A percentile compares a stretch with the other conserved stretches of the same genome.
Conservation (phyloP, 2,797 vertebrate genomes). For the Anableps anableps region DNA sequence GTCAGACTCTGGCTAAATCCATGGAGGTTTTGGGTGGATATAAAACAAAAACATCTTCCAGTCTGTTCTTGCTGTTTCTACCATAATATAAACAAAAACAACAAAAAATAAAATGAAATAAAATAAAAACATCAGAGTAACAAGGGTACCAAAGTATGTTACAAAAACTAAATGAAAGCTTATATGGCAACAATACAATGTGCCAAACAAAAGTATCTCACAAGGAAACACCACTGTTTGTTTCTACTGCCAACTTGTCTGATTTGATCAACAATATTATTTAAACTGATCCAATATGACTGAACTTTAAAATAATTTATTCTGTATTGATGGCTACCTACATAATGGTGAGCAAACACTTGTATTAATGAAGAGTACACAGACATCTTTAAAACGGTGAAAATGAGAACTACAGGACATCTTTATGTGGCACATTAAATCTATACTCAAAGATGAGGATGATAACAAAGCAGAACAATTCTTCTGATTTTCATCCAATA, state of each 20-base stretch:
- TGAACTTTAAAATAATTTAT: conserved; percentile 35
- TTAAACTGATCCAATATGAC: conserved; percentile 36
- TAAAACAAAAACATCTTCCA: neutral
- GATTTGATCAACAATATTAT: conserved; percentile 55
- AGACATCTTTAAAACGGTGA: conserved; percentile 25
- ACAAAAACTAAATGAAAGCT: conserved; percentile 18
- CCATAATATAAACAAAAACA: neutral
- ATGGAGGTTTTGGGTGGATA: neutral
- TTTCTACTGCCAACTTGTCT: neutral
- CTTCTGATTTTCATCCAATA: conserved; percentile 11
- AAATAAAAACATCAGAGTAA: neutral
- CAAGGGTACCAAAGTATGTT: neutral
- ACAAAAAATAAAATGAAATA: neutral
- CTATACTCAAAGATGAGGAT: conserved; percentile 26
- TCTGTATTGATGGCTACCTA: conserved; percentile 31
- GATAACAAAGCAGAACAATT: conserved; percentile 16
- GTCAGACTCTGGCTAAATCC: neutral
- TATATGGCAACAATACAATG: conserved; percentile 7
- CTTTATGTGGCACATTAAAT: conserved; percentile 41
- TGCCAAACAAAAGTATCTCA: neutral
- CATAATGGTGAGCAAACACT: conserved; percentile 25
- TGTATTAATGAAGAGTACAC: conserved; percentile 38
- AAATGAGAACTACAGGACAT: conserved; percentile 50
- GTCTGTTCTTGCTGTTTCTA: neutral
- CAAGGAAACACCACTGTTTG: neutral